These are phyloP conservation scores for Lipophrys pholis DNA, from an alignment of 2,113 vertebrate species.

Conservation along the genomic window DNA sequence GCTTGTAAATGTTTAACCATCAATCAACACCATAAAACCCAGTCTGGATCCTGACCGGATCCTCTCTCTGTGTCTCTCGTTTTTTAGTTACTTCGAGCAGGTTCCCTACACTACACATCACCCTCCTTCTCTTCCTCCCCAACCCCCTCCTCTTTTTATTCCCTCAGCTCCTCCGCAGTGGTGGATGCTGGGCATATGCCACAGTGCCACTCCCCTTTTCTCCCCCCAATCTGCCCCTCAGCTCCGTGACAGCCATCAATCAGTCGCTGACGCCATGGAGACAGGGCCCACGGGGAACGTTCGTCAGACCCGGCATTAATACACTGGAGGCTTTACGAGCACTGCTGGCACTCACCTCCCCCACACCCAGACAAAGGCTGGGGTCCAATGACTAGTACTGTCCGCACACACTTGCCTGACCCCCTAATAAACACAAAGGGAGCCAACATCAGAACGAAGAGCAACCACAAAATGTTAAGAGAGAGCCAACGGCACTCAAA, in stretches of 20 bases:
- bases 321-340: conserved; percentile 79
- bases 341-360: conserved; percentile 78
- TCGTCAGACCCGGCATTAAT: conserved; percentile 88
- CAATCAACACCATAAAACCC: conserved; percentile 80
- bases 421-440: conserved; percentile 44
- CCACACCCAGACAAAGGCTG: conserved; percentile 83
- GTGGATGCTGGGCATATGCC: conserved; percentile 86
- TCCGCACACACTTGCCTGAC: conserved; percentile 58
- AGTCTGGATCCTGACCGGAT: conserved; percentile 59
- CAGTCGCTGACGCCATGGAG: conserved; percentile 86
- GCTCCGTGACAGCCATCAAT: conserved; percentile 93
- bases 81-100: conserved; percentile 41
- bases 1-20: conserved; percentile 83
- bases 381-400: conserved; percentile 78
- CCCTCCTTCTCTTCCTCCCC: conserved; percentile 43
- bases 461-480: conserved; percentile 60
- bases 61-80: conserved; percentile 12
- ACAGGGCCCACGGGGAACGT: conserved; percentile 86
- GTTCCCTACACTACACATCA: conserved; percentile 60
- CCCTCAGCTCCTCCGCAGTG: conserved; percentile 41
- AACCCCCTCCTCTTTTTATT: conserved; percentile 46
- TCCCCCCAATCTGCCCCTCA: conserved; percentile 87
- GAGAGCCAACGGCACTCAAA: conserved; percentile 30
- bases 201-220: conserved; percentile 85
- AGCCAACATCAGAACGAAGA: conserved; percentile 47